Evolutionary conservation across 2,797 vertebrate genomes (phyloP).

Genomic region (Poecile montanus): DNA sequence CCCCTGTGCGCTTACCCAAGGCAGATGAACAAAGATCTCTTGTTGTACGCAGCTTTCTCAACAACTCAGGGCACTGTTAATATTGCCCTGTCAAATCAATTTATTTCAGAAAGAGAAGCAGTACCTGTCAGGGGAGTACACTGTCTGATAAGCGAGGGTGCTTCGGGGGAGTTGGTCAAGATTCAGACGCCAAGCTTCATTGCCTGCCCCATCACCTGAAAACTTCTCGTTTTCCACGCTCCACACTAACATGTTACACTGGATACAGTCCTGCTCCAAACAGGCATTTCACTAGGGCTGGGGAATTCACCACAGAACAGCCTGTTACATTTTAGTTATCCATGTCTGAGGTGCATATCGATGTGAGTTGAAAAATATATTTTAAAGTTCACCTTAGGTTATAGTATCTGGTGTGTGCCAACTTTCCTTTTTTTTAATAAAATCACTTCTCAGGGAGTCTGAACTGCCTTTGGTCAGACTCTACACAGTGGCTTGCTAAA

Average conservation of each 20-base stretch:
- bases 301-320: constrained; percentile 29
- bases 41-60: constrained; percentile 51
- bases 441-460: background rate
- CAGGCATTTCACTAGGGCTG: background rate
- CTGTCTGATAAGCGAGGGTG: constrained; percentile 35
- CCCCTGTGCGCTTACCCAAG: constrained; percentile 32
- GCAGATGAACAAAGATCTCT: constrained; percentile 64
- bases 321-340: constrained; percentile 5
- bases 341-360: background rate
- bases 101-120: constrained; percentile 61
- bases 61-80: constrained; percentile 63
- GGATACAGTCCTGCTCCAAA: background rate
- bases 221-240: constrained; percentile 45
- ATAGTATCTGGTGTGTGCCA: background rate
- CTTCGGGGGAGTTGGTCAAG: constrained; percentile 40
- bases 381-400: constrained; percentile 28
- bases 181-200: constrained; percentile 61
- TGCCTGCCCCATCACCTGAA: constrained; percentile 68
- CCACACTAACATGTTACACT: background rate
- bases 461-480: background rate
- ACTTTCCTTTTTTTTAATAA: background rate
- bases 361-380: background rate
- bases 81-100: constrained; percentile 67
- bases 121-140: constrained; percentile 50
- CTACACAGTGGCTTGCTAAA: background rate